Conservation (phyloP, 2,888 invertebrate species). For the Protodeltote pygarga region DNA sequence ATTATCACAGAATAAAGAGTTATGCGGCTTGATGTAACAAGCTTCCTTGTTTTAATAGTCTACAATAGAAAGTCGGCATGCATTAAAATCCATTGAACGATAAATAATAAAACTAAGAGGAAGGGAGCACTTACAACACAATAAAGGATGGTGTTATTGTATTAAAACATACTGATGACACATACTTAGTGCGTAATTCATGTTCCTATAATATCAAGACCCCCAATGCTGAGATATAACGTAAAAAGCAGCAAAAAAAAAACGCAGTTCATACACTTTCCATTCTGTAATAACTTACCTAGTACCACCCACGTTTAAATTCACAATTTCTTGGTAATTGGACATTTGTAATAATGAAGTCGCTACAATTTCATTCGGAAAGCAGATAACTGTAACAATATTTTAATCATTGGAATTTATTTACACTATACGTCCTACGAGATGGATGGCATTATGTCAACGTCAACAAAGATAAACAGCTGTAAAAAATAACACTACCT, state of each 20-base stretch:
- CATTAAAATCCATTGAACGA: too few species aligned
- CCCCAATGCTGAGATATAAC: background rate
- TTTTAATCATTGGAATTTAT: constrained; percentile 32
- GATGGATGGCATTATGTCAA: constrained; percentile 44
- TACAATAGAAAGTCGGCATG: constrained; percentile 13
- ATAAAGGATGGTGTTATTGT: background rate
- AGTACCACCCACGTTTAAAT: constrained; percentile 98
- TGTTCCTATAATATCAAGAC: background rate
- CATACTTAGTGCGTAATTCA: background rate
- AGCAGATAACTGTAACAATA: constrained; percentile 13
- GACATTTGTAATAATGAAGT: constrained; percentile 63
- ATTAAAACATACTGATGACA: background rate
- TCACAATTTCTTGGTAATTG: constrained; percentile 90
- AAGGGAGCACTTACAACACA: too few species aligned
- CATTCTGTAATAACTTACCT: constrained; percentile 88
- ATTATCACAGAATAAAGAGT: too few species aligned
- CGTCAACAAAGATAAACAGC: constrained; percentile 60
- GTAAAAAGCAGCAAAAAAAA: constrained; percentile 12
- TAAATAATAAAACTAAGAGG: too few species aligned
- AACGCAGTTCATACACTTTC: constrained; percentile 37
- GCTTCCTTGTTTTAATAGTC: background rate
- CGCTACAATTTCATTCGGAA: constrained; percentile 31
- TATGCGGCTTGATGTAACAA: background rate
- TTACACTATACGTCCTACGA: constrained; percentile 40
- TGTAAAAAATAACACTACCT: constrained; percentile 42